Percentiles rank a stretch among this genome's conserved stretches.
These are phyloP conservation scores for Schizopygopsis malacanthus DNA, from an alignment of 2,797 vertebrate species.

Conservation along the genomic window DNA sequence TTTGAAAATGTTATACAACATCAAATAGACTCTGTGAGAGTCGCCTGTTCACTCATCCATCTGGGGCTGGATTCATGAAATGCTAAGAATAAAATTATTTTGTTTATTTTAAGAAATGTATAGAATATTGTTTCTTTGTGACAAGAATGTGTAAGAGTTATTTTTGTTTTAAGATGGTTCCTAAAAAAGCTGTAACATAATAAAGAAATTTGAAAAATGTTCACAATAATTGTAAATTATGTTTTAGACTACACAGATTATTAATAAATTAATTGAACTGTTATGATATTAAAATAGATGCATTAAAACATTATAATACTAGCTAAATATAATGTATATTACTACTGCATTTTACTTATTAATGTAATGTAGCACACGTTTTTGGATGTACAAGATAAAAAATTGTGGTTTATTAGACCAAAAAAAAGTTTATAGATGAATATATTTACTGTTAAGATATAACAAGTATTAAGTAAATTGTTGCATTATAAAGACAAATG, in stretches of 20 bases:
- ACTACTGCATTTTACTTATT: not conserved
- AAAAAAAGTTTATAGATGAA: not conserved
- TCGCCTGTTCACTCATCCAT: not conserved
- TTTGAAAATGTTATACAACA: not conserved
- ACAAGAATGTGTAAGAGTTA: not conserved
- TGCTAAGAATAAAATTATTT: not conserved
- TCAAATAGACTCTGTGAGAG: not conserved
- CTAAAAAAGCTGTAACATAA: not conserved
- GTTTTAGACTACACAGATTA: not conserved
- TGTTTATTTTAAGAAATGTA: not conserved
- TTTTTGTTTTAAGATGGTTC: not conserved
- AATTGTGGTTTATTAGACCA: not conserved
- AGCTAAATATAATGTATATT: not conserved
- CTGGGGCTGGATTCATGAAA: not conserved
- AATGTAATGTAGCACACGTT: not conserved
- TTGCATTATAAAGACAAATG: not conserved
- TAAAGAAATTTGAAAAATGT: not conserved
- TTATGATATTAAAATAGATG: not conserved
- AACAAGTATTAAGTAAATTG: not conserved
- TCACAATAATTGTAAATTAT: not conserved
- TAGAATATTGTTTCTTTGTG: not conserved
- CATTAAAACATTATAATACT: not conserved
- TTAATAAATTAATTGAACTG: not conserved
- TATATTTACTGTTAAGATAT: not conserved
- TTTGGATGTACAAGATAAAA: not conserved